These are phyloP conservation scores for Leucoraja ocellata DNA, from an alignment of 2,797 vertebrate genomes.

Conservation along the genomic window DNA sequence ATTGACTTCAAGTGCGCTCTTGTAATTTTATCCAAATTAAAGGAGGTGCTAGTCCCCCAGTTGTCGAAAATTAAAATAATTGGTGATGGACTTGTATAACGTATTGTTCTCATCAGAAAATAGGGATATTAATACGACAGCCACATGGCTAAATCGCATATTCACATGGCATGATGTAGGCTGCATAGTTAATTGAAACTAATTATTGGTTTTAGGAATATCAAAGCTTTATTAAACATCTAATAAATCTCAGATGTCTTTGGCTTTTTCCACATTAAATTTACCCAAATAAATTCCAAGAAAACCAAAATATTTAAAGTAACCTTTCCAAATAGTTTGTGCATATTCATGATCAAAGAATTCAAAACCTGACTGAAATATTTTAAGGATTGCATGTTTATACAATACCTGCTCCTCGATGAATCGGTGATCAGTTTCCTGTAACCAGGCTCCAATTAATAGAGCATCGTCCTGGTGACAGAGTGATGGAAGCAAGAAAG, in stretches of 20 bases:
- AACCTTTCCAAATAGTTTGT: neutral
- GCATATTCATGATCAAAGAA: neutral
- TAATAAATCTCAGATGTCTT: neutral
- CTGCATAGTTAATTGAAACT: neutral
- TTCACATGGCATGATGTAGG: too few species aligned
- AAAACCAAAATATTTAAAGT: neutral
- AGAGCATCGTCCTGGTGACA: slow-evolving; percentile 73
- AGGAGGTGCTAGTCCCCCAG: too few species aligned
- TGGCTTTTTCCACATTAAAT: neutral
- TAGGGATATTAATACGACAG: neutral
- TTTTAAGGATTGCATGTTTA: slow-evolving; percentile 31
- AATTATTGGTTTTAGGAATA: slow-evolving; percentile 30
- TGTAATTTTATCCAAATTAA: too few species aligned
- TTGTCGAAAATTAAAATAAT: too few species aligned
- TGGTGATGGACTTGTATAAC: neutral
- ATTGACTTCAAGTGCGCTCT: too few species aligned
- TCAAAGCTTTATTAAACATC: neutral
- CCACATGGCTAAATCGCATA: neutral
- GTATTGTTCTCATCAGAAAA: neutral
- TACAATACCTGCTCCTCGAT: slow-evolving; percentile 77
- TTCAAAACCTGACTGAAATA: neutral
- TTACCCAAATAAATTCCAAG: neutral
- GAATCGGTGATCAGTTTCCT: slow-evolving; percentile 68
- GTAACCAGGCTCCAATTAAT: slow-evolving; percentile 65
- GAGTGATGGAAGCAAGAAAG: slow-evolving; percentile 69